These are phyloP conservation scores for Archocentrus centrarchus DNA, from an alignment of 2,113 vertebrate species.

Conservation along the genomic window DNA sequence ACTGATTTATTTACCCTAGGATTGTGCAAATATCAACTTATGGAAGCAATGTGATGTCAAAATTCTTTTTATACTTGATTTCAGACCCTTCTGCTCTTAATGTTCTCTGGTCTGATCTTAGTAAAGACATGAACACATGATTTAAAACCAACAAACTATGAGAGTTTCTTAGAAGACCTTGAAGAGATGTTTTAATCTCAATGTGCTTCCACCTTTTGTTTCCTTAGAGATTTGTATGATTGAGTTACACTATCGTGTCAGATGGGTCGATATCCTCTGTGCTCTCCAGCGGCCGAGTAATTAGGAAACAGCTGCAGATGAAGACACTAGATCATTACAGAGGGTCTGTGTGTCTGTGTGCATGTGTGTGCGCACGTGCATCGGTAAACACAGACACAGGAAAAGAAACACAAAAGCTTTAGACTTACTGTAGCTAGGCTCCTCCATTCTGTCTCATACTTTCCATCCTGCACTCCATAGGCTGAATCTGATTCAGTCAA, in stretches of 20 bases:
- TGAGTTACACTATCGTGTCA: constrained; percentile 10
- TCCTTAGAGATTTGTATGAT: not conserved
- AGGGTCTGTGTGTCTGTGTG: not conserved
- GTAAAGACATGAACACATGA: not conserved
- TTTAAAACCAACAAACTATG: fast-evolving
- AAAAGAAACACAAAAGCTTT: constrained; percentile 21
- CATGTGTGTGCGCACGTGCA: not conserved
- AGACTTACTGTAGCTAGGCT: not conserved
- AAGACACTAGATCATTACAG: constrained; percentile 46
- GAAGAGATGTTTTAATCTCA: not conserved
- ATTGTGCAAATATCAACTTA: not conserved
- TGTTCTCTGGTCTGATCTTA: not conserved
- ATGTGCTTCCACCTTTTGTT: not conserved
- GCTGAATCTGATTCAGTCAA: not conserved
- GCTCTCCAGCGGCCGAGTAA: constrained; percentile 33
- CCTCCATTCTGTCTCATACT: not conserved
- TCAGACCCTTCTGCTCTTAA: not conserved
- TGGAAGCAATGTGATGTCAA: not conserved
- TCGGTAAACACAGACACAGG: constrained; percentile 15
- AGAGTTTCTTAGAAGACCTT: not conserved
- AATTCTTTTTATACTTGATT: not conserved
- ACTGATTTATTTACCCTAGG: fast-evolving
- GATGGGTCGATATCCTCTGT: constrained; percentile 37
- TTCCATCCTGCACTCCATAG: not conserved
- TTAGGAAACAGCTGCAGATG: constrained; percentile 41